phyloP scores from a whole-genome alignment of 1,140 invertebrate genomes.

The Drosophila orena region DNA sequence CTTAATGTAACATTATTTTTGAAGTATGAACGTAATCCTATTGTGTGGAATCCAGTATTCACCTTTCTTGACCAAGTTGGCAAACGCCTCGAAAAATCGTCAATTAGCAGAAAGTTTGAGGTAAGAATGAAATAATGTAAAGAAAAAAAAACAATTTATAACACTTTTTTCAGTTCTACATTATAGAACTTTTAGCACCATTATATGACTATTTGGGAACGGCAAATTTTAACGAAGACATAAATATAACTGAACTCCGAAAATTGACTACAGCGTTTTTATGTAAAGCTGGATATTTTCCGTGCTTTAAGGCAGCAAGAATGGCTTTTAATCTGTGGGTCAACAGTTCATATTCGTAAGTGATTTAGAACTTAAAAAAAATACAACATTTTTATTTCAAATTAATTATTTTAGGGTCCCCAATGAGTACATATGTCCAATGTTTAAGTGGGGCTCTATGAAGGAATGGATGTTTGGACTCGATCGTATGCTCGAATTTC shows the following conservation, averaged over 20 bases:
- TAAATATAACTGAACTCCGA: constrained; percentile 87
- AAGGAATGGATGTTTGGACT: constrained; percentile 93
- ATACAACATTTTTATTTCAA: too few relatives aligned
- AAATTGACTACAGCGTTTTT: constrained; percentile 88
- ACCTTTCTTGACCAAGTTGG: constrained; percentile 92
- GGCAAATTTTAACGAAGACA: constrained; percentile 86
- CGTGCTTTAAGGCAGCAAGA: constrained; percentile 89
- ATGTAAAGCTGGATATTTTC: constrained; percentile 89
- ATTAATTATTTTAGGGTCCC: constrained; percentile 86
- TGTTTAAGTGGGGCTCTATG: constrained; percentile 90
- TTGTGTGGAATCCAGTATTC: constrained; percentile 92
- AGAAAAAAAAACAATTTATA: background rate
- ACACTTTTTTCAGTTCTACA: constrained; percentile 88
- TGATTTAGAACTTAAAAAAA: constrained; percentile 31
- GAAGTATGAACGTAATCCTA: constrained; percentile 88
- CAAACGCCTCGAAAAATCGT: constrained; percentile 88
- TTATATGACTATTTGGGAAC: constrained; percentile 88
- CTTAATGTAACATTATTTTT: constrained; percentile 91
- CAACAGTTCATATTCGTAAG: constrained; percentile 88
- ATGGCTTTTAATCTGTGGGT: constrained; percentile 89
- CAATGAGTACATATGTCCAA: constrained; percentile 90
- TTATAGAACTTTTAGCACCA: constrained; percentile 87
- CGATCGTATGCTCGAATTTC: constrained; percentile 90
- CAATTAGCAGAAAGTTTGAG: constrained; percentile 89
- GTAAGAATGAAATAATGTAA: constrained; percentile 77